Conservation (phyloP, 2,113 vertebrate species). For the Dasyprocta punctata region DNA sequence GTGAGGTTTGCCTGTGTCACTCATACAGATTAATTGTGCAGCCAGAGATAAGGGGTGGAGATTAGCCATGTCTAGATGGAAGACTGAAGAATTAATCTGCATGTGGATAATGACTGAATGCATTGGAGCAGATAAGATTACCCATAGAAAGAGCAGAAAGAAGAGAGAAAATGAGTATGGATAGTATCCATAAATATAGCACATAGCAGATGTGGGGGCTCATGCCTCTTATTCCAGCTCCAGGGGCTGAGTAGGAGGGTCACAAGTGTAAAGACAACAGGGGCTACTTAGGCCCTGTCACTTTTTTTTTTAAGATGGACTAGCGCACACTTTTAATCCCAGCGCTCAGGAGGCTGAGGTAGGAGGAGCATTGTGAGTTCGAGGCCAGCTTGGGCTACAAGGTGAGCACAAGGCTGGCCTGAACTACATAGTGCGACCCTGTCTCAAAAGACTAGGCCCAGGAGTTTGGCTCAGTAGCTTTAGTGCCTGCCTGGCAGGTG, state of each 20-base stretch:
- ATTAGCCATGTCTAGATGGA: neutral
- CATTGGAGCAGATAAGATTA: neutral
- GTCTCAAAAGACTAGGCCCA: no score
- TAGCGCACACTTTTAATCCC: no score
- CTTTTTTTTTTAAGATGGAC: neutral
- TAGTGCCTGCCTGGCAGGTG: no score
- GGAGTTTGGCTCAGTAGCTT: no score
- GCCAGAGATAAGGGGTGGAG: neutral
- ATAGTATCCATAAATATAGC: neutral
- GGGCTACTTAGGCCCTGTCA: neutral
- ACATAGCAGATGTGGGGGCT: neutral
- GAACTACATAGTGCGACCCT: no score
- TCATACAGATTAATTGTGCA: neutral
- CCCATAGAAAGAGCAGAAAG: neutral
- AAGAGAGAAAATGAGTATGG: neutral
- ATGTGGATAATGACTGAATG: neutral
- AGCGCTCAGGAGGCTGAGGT: no score
- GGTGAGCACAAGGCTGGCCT: no score
- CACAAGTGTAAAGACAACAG: neutral
- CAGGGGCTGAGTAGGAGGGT: neutral
- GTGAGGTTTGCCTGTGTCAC: neutral
- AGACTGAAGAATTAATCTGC: neutral
- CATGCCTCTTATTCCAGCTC: neutral
- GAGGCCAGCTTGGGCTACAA: no score
- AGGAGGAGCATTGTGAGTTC: no score